Evolutionary conservation across 2,888 invertebrate species (phyloP), one percentile per base, ranked within the genome.

Genomic region (Drosophila eohydei): DNA sequence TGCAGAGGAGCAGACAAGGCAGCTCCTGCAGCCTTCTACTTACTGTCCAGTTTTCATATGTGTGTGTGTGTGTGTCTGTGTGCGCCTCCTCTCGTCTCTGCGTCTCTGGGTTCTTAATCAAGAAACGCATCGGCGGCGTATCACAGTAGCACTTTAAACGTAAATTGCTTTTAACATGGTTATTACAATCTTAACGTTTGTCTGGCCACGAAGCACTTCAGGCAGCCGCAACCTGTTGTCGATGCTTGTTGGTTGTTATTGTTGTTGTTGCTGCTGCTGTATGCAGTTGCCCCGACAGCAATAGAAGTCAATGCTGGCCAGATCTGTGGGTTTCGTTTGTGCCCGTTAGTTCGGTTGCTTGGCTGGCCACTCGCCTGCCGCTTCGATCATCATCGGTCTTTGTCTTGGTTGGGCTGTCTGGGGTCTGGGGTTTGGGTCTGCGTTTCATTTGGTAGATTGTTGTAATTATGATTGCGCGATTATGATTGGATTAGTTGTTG

Each of bases 121-220:
- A 88, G 89, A 86, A 87, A 90, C 90, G 87, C 81, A 91, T 87
- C 90, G 85, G 88, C 88, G 86, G 91, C 91, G 91, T 91, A 91
- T 92, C 90, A 91, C 91, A 88, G 91, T 91, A 91, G 91, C 91
- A 90, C 85, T 89, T 91, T 89, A 86, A 91, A 91, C 91, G 91
- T 92, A 92, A 91, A 91, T 91, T 91, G 91, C 91, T 91, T 92
- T 92, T 91, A 89, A 89, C 90, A 90, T 89, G 89, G 87, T 89
- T 90, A 90, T 89, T 90, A 89, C 89, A 87, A 89, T 90, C 89
- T 90, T 85, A 88, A 88, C 87, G 87, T 87, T 89, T 87, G 89
- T 84, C 78, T 78, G 84, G 83, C 88, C 83, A 80, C 75, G 83
- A 82, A 88, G 88, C 84, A 84, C 84, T 84, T 85, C 67, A 83